Conservation (phyloP, 2,797 vertebrate species). For the Pangasius krempfi region DNA sequence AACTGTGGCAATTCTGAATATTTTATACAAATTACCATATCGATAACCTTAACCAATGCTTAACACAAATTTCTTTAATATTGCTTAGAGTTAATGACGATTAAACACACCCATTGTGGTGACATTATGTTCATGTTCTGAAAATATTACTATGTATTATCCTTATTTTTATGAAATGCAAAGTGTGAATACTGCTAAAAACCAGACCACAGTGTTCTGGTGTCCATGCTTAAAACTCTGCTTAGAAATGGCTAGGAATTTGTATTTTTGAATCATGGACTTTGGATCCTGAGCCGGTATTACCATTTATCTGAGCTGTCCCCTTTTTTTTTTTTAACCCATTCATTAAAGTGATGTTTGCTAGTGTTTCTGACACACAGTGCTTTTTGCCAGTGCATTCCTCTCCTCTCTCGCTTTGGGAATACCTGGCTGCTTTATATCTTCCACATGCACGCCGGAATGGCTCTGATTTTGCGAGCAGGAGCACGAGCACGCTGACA, state of each 20-base stretch:
- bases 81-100: not conserved
- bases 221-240: not conserved
- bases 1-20: not conserved
- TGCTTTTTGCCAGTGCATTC: conserved; percentile 68
- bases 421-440: conserved; percentile 83
- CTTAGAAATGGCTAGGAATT: not conserved
- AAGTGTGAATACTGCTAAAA: not conserved
- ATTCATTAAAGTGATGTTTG: conserved; percentile 72
- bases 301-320: not conserved
- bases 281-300: not conserved
- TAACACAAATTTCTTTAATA: not conserved
- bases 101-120: not conserved
- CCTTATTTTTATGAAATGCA: not conserved
- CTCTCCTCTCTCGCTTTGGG: conserved; percentile 69
- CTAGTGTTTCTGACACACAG: conserved; percentile 43
- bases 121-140: not conserved
- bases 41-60: not conserved
- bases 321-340: conserved; percentile 24
- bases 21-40: not conserved
- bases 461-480: conserved; percentile 69
- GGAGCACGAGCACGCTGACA: conserved; percentile 75
- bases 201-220: not conserved
- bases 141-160: not conserved
- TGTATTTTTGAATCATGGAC: not conserved
- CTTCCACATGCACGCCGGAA: conserved; percentile 75